Conservation (phyloP, 2,797 vertebrate species). For the Typhlichthys subterraneus region DNA sequence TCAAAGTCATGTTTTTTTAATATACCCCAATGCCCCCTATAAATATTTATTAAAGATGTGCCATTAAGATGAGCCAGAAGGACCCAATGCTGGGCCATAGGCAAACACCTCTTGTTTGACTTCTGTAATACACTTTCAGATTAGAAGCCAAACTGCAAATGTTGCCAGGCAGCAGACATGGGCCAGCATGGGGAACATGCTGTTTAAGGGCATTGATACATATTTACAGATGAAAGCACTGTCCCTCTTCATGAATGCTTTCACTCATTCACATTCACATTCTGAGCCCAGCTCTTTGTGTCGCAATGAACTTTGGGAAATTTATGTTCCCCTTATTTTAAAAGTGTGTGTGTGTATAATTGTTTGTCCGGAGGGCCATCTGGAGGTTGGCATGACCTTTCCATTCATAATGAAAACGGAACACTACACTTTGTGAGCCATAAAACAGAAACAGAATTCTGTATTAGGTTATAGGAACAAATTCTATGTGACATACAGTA, state of each 20-base stretch:
- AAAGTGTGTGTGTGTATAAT: too few relatives aligned
- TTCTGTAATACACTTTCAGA: constrained; percentile 69
- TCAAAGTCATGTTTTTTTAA: constrained; percentile 73
- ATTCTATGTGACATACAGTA: too few relatives aligned
- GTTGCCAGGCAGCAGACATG: constrained; percentile 46
- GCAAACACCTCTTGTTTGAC: constrained; percentile 79
- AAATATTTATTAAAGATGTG: constrained; percentile 81
- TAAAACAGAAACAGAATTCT: too few relatives aligned
- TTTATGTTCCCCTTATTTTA: too few relatives aligned
- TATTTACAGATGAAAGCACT: constrained; percentile 13
- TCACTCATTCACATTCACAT: constrained; percentile 21
- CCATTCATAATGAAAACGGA: too few relatives aligned
- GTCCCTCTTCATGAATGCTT: neutral
- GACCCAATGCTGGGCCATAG: constrained; percentile 42
- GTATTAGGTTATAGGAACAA: too few relatives aligned
- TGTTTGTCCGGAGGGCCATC: too few relatives aligned
- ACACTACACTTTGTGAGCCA: too few relatives aligned
- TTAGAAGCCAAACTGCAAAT: constrained; percentile 53
- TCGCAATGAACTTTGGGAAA: constrained; percentile 7
- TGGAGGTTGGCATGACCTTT: too few relatives aligned
- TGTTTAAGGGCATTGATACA: constrained; percentile 34
- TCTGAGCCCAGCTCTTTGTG: constrained; percentile 23
- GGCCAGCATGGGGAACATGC: constrained; percentile 37
- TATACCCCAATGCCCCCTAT: constrained; percentile 66
- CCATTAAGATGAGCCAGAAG: constrained; percentile 70